phyloP scores from a whole-genome alignment of 2,888 invertebrate genomes.

The Lepidocyrtinus sp. region DNA sequence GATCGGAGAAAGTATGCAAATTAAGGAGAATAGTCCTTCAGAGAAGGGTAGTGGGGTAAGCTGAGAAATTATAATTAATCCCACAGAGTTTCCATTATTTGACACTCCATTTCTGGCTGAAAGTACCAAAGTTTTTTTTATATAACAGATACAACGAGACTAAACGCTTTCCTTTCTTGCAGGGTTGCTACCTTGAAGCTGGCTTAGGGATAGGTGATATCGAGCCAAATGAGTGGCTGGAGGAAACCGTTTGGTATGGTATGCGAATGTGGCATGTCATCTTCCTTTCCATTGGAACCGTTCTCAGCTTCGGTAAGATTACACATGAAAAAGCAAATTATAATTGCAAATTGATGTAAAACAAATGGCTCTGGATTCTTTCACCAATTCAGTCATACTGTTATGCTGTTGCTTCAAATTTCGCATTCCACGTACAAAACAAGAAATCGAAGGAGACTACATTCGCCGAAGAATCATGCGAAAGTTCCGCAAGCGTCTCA shows the following conservation, averaged over 20 bases:
- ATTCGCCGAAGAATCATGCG: constrained; percentile 86
- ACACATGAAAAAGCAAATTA: background rate
- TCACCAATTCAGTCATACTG: constrained; percentile 80
- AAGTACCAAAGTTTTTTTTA: too few species aligned
- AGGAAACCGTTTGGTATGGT: constrained; percentile 79
- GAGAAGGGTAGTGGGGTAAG: background rate
- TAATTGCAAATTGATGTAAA: constrained; percentile 26
- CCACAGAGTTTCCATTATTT: too few species aligned
- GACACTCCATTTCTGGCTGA: too few species aligned
- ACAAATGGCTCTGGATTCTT: background rate
- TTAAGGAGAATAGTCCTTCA: background rate
- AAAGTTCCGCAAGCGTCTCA: constrained; percentile 86
- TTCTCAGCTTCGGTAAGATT: constrained; percentile 60
- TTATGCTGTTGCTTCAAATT: constrained; percentile 92
- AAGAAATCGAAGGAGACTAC: constrained; percentile 95
- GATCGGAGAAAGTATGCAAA: background rate
- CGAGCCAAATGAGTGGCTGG: constrained; percentile 79
- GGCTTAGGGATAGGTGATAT: background rate
- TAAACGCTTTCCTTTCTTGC: too few species aligned
- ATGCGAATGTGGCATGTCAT: constrained; percentile 88
- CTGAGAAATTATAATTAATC: constrained; percentile 13
- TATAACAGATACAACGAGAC: too few species aligned
- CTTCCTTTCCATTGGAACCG: constrained; percentile 79
- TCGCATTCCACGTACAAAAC: constrained; percentile 93
- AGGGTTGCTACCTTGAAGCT: constrained; percentile 34